phyloP scores from a whole-genome alignment of 2,888 invertebrate species.

The Napeogenes sylphis region DNA sequence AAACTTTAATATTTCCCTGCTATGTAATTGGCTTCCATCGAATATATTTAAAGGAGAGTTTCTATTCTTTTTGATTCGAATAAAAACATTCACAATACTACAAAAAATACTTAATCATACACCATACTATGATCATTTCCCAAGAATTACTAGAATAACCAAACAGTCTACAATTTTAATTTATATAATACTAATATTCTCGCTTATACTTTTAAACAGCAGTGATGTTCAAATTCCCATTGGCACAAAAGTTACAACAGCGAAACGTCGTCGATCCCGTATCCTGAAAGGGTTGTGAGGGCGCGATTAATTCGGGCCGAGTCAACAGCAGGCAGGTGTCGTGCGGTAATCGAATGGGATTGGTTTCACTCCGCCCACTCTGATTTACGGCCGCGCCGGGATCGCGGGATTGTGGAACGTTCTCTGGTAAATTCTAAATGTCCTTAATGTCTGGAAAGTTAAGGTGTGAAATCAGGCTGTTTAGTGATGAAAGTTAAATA shows the following conservation, averaged over 20 bases:
- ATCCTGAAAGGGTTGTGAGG: slow-evolving; percentile 23
- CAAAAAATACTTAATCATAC: too few species aligned
- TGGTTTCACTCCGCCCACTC: slow-evolving; percentile 40
- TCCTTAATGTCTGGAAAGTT: slow-evolving; percentile 2
- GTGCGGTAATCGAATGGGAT: slow-evolving; percentile 47
- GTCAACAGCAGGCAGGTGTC: slow-evolving; percentile 38
- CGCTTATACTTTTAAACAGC: neutral
- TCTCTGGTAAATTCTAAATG: slow-evolving; percentile 8
- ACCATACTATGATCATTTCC: too few species aligned
- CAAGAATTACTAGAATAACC: too few species aligned
- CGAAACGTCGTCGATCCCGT: slow-evolving; percentile 9
- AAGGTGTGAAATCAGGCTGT: neutral
- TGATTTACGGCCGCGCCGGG: slow-evolving; percentile 42
- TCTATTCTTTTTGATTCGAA: too few species aligned
- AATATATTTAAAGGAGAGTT: too few species aligned
- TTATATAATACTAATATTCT: neutral
- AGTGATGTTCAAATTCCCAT: slow-evolving; percentile 4
- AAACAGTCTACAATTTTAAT: too few species aligned
- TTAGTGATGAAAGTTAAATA: too few species aligned
- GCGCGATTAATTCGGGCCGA: slow-evolving; percentile 30
- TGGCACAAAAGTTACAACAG: slow-evolving; percentile 1
- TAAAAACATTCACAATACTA: too few species aligned
- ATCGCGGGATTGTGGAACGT: slow-evolving; percentile 15
- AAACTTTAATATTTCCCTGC: too few species aligned
- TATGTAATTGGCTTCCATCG: too few species aligned